Base-by-base conservation (phyloP, 35 echinoderm and acorn worm genomes). In the Amphiura filiformis region DNA sequence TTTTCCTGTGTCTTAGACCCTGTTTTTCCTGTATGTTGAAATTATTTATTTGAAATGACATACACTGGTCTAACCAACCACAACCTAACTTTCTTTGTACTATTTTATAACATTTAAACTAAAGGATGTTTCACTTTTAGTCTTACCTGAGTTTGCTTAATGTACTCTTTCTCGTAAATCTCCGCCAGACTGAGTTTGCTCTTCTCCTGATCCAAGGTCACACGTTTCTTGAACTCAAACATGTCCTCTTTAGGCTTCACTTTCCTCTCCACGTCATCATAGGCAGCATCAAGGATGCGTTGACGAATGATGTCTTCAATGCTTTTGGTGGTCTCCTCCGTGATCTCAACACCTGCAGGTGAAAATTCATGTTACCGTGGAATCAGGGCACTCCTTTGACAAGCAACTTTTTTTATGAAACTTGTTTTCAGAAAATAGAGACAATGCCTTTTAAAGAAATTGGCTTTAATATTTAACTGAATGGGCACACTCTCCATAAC, bases 211-310 rank as follows among this genome's bases (percentile, higher is more conserved):
- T 99, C 93, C 14, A 99, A 44, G 23, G 96, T 94, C 1, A 94
- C 76, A 39, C 87, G 80, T 83, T 99, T 99, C 87, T 94, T 99
- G 89, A 92, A 99, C 37, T 99, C 96, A 79, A 89, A 95, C 26
- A 87, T 78, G 41, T 92, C 90, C 37, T 99, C 96, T 41, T 92
- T 92, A 0, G 89, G 96, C 64, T 94, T 94, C 39, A 92, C 80
- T 70, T 99, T 99, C 31, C 96, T 82, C 83, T 94, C 93, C 32
- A 99, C 96, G 57, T 99, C 96, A 78, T 99, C 96, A 93, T 93
- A 99, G 34, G 96, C 96, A 34, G 64, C 78, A 64, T 99, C 96
- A 15, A 90, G 80, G 81, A 99, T 88, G 17, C 96, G 82, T 56
- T 94, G 96, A 37, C 75, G 91, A 78, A 99, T 99, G 47, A 92